Conservation (phyloP, 2,113 vertebrate genomes). For the Myrmecophaga tridactyla region DNA sequence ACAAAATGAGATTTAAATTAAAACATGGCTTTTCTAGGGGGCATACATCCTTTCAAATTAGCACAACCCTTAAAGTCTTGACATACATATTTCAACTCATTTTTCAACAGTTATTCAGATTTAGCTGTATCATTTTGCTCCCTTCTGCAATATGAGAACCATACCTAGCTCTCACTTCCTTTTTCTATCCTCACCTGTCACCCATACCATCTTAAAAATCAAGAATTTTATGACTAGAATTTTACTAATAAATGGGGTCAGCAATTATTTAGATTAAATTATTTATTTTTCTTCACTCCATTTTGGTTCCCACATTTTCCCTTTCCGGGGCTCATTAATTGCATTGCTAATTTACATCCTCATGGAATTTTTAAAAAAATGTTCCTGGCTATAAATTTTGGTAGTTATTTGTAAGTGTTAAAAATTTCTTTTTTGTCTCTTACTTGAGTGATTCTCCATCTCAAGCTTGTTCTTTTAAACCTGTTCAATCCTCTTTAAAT, state of each 20-base stretch:
- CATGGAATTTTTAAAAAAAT: neutral
- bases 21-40: too few species aligned
- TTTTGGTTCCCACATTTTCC: neutral
- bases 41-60: too few species aligned
- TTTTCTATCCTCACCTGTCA: neutral
- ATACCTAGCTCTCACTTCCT: neutral
- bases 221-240: neutral
- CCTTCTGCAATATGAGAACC: neutral
- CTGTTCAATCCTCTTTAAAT: neutral
- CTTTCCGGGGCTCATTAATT: neutral
- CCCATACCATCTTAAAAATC: neutral
- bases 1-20: too few species aligned
- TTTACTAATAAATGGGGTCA: neutral
- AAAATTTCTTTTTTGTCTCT: neutral
- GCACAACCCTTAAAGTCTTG: slow-evolving; percentile 11
- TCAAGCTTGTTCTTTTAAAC: slow-evolving; percentile 1
- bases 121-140: neutral
- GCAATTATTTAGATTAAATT: neutral
- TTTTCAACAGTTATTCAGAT: neutral
- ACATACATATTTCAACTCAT: neutral
- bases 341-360: neutral
- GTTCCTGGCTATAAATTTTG: neutral
- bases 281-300: neutral
- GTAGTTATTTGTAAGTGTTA: neutral
- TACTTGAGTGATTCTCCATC: neutral